phyloP scores from a whole-genome alignment of 1,140 invertebrate species.

The Lanistes nyassanus region DNA sequence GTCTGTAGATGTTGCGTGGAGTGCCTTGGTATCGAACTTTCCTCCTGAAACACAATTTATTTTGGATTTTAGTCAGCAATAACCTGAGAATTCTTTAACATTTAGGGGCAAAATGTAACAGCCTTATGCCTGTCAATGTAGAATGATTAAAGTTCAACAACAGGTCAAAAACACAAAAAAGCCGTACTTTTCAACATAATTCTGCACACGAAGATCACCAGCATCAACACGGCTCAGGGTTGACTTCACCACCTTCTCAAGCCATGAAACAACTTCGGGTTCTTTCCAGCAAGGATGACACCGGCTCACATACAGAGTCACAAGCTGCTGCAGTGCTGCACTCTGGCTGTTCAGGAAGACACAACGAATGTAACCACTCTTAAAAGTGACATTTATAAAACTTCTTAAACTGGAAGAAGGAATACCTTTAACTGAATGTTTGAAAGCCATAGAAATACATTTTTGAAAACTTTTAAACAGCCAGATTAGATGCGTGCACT shows the following conservation, averaged over 20 bases:
- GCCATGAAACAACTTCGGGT: constrained; percentile 79
- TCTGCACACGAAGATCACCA: constrained; percentile 72
- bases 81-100: too few species aligned
- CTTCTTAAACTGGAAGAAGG: too few species aligned
- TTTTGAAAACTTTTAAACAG: background rate
- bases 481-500: too few species aligned
- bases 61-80: background rate
- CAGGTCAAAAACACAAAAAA: background rate
- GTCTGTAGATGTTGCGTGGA: constrained; percentile 80
- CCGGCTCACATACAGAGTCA: constrained; percentile 79
- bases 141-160: background rate
- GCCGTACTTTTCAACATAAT: constrained; percentile 72
- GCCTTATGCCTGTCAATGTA: too few species aligned
- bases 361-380: background rate
- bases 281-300: constrained; percentile 84
- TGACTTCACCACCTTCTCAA: constrained; percentile 77
- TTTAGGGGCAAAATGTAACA: too few species aligned
- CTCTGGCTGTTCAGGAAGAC: constrained; percentile 70
- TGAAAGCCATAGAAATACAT: too few species aligned
- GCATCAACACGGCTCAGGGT: constrained; percentile 76
- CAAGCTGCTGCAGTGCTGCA: constrained; percentile 76
- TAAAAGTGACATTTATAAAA: too few species aligned
- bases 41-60: constrained; percentile 61
- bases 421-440: too few species aligned
- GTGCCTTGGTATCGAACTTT: constrained; percentile 74